Evolutionary conservation across 1,140 invertebrate genomes (phyloP).

Genomic region (Drosophila kepulauana): DNA sequence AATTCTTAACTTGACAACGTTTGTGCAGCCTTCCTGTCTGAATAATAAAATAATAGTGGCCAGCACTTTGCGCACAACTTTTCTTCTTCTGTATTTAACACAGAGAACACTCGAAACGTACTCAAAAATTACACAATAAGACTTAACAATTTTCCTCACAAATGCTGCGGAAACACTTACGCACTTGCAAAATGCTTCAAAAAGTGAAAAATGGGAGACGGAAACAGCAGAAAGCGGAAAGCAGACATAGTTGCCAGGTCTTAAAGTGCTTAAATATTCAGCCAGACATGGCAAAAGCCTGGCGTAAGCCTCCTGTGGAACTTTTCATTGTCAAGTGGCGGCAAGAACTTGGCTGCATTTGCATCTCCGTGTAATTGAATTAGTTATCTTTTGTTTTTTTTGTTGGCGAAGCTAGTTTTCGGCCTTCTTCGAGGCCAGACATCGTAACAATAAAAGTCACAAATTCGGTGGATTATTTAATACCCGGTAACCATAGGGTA

Average conservation of each 20-base stretch:
- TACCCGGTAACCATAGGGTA: too few relatives aligned
- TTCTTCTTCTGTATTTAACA: neutral
- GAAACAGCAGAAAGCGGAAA: too few relatives aligned
- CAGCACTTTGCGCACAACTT: neutral
- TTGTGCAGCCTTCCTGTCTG: neutral
- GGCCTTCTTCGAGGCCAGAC: neutral
- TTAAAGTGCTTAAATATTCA: slow-evolving; percentile 26
- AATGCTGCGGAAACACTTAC: slow-evolving; percentile 3
- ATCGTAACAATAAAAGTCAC: slow-evolving; percentile 23
- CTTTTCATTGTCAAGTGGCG: slow-evolving; percentile 12
- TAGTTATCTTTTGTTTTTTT: slow-evolving; percentile 18
- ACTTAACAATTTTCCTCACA: slow-evolving; percentile 20
- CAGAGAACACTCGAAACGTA: neutral
- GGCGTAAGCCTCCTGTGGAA: slow-evolving; percentile 17
- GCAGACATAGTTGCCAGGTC: slow-evolving; percentile 12
- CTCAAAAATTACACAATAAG: slow-evolving; percentile 21
- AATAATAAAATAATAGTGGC: slow-evolving; percentile 20
- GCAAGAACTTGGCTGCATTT: slow-evolving; percentile 52
- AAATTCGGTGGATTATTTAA: slow-evolving; percentile 2
- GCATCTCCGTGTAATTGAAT: slow-evolving; percentile 55
- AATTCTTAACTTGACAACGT: neutral
- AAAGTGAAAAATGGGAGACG: neutral
- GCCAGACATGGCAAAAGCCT: neutral
- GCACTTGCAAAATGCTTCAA: neutral
- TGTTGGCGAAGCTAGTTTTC: neutral